These are phyloP conservation scores for Lumbricus terrestris DNA, from an alignment of 2,888 invertebrate species.

Conservation along the genomic window DNA sequence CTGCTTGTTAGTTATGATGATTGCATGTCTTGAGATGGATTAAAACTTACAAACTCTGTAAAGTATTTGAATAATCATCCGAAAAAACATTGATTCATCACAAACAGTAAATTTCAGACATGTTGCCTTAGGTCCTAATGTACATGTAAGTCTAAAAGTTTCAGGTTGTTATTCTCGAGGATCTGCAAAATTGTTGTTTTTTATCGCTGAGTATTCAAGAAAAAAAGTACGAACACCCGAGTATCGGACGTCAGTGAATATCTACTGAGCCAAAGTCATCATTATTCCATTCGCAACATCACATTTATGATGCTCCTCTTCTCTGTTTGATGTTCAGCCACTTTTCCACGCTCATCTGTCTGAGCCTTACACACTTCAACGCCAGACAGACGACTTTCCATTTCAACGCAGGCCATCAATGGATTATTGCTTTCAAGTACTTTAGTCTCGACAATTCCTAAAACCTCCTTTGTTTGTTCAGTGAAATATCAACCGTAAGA, in stretches of 20 bases:
- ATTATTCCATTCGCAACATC: background rate
- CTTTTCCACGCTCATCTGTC: background rate
- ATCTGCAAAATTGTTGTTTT: background rate
- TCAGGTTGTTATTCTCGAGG: background rate
- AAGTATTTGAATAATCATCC: background rate
- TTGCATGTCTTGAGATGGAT: background rate
- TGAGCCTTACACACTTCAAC: background rate
- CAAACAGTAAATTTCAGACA: background rate
- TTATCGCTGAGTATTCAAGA: background rate
- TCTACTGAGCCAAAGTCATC: too few relatives aligned
- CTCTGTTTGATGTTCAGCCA: background rate
- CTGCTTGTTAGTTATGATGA: background rate
- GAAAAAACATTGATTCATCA: background rate
- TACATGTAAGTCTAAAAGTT: background rate
- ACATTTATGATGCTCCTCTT: background rate
- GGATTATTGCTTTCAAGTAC: background rate
- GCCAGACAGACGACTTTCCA: background rate
- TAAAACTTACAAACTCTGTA: background rate
- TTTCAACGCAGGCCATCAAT: background rate
- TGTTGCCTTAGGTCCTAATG: too few relatives aligned
- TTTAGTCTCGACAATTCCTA: background rate
- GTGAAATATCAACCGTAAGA: background rate
- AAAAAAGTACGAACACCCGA: background rate
- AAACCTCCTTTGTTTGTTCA: background rate
- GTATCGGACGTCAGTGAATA: too few relatives aligned